Evolutionary conservation across 2,797 vertebrate genomes (phyloP), one percentile per base, ranked within the genome.

Genomic region (Emydoidea blandingii): DNA sequence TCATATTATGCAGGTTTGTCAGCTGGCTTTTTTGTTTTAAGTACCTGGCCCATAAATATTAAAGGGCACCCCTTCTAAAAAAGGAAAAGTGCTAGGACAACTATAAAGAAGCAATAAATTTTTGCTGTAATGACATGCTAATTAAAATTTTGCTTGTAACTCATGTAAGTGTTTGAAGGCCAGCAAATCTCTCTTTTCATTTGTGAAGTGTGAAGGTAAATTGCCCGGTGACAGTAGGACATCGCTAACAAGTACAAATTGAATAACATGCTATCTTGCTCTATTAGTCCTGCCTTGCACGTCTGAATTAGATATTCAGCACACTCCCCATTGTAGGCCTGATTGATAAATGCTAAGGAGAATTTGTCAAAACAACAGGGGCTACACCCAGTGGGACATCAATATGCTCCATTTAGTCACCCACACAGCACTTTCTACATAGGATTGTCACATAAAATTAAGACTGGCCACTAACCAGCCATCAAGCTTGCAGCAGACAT

Each of bases 81-180:
- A 81, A 41, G 44, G 47, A 87, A 96, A 97, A 97, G 88, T 92
- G 90, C 95, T 94, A 95, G 96, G 91, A 89, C 96, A 96, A 96
- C 95, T 97, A 98, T 98, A 98, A 98, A 98, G 98, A 97, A 98
- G 98, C 98, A 98, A 99, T 99, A 98, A 99, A 99, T 99, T 99
- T 99, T 99, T 98, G 97, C 98, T 96, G 98, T 98, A 98, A 99
- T 99, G 99, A 99, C 98, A 99, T 98, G 98, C 99, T 99, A 99
- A 99, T 99, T 99, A 99, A 99, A 99, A 99, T 99, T 99, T 99
- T 98, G 99, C 99, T 99, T 99, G 99, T 99, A 99, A 99, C 98
- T 99, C 99, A 99, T 99, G 99, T 99, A 99, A 99, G 99, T 98
- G 98, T 99, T 99, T 99, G 98, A 99, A 98, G 98, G 98, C 97